Evolutionary conservation across 2,113 vertebrate species (phyloP).

Genomic region (Tragelaphus strepsiceros): DNA sequence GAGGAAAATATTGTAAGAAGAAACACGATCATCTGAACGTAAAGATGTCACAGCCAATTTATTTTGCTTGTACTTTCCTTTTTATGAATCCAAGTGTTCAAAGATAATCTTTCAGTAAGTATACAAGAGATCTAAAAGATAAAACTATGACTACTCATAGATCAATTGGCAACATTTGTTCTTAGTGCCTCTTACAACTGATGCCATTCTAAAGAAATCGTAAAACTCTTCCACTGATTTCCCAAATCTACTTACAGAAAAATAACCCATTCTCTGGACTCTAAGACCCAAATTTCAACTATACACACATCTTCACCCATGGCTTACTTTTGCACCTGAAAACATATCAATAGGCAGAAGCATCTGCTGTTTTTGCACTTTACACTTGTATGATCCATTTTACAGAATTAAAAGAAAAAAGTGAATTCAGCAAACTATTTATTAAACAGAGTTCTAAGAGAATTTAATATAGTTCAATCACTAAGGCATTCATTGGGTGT

Average conservation of each 20-base stretch:
- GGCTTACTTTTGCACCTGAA: background rate
- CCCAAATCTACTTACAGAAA: background rate
- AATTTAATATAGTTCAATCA: background rate
- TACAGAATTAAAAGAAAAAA: slow-evolving; percentile 7
- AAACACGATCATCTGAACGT: background rate
- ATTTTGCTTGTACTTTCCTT: slow-evolving; percentile 8
- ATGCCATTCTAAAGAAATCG: background rate
- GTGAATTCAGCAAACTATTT: background rate
- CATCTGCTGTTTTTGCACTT: background rate
- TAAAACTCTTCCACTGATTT: background rate
- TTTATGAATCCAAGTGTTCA: background rate
- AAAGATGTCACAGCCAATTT: background rate
- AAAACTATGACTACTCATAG: background rate
- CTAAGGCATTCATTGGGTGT: background rate
- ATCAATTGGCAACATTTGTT: background rate
- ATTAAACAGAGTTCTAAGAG: background rate
- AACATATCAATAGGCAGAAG: background rate
- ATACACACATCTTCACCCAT: background rate
- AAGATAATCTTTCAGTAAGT: background rate
- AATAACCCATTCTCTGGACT: background rate
- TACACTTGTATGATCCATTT: background rate
- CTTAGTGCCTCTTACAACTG: background rate
- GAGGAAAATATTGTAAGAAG: background rate
- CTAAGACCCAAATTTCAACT: background rate
- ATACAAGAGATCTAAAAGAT: background rate